These are phyloP conservation scores for Pandemis corylana DNA, from an alignment of 2,888 invertebrate species.

Conservation along the genomic window DNA sequence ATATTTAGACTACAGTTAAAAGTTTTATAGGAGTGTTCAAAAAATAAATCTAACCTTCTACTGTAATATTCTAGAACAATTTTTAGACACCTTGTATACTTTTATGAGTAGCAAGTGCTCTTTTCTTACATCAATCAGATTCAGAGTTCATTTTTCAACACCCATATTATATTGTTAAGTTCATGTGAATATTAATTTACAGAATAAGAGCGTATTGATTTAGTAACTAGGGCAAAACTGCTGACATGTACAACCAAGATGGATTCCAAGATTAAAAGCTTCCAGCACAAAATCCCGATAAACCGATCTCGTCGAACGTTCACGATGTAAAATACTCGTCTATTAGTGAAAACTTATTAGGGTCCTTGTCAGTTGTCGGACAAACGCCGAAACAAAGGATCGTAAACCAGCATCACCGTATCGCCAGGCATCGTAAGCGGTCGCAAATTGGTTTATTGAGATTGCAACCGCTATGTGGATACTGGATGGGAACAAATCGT, in stretches of 20 bases:
- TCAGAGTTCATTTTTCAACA: no score
- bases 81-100: no score
- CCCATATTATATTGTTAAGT: no score
- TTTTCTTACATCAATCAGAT: no score
- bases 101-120: no score
- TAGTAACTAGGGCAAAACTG: background rate
- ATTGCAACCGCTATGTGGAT: constrained; percentile 65
- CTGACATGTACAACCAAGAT: background rate
- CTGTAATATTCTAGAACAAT: no score
- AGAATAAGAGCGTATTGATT: background rate
- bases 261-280: background rate
- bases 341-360: constrained; percentile 38
- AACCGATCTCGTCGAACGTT: constrained; percentile 31
- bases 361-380: constrained; percentile 48
- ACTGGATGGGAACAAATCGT: constrained; percentile 53
- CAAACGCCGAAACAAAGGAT: constrained; percentile 64
- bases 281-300: constrained; percentile 13
- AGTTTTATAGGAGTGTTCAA: no score
- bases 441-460: constrained; percentile 81
- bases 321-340: constrained; percentile 38
- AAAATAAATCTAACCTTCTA: no score
- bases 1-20: no score
- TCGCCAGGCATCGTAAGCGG: constrained; percentile 55
- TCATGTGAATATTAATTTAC: background rate
- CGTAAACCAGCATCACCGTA: constrained; percentile 59